Percentiles rank a stretch among this genome's conserved stretches.
phyloP scores from a whole-genome alignment of 2,797 vertebrate species.

The Gymnodraco acuticeps region DNA sequence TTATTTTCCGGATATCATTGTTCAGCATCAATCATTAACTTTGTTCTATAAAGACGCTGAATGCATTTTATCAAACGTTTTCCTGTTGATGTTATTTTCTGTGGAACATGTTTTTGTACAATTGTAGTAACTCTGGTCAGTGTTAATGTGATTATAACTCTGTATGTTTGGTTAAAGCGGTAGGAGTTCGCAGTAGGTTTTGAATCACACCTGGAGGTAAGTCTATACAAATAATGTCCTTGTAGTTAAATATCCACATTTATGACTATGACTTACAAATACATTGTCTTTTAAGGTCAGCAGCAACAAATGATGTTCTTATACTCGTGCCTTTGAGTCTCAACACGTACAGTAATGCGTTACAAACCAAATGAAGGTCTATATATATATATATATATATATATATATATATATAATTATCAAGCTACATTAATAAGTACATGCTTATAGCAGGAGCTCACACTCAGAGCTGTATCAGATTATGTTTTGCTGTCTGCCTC shows the following conservation, averaged over 20 bases:
- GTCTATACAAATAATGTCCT: conserved; percentile 8
- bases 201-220: conserved; percentile 20
- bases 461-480: conserved; percentile 14
- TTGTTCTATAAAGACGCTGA: conserved; percentile 6
- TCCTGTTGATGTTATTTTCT: neutral
- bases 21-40: conserved; percentile 17
- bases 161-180: neutral
- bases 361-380: conserved; percentile 67
- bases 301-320: conserved; percentile 19
- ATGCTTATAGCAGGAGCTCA: conserved; percentile 46
- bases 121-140: conserved; percentile 12
- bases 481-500: conserved; percentile 5
- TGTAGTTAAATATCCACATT: neutral
- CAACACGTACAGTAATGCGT: conserved; percentile 32
- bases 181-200: conserved; percentile 3
- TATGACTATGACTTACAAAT: conserved; percentile 8
- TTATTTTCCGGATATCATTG: neutral
- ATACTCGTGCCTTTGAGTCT: conserved; percentile 33
- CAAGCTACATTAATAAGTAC: conserved; percentile 44
- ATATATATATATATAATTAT: conserved; percentile 49
- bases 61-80: conserved; percentile 2
- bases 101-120: conserved; percentile 36
- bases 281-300: conserved; percentile 27
- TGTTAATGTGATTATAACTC: conserved; percentile 12
- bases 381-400: no score